Evolutionary conservation across 2,113 vertebrate species (phyloP).

Genomic region (Leucoraja erinaceus): DNA sequence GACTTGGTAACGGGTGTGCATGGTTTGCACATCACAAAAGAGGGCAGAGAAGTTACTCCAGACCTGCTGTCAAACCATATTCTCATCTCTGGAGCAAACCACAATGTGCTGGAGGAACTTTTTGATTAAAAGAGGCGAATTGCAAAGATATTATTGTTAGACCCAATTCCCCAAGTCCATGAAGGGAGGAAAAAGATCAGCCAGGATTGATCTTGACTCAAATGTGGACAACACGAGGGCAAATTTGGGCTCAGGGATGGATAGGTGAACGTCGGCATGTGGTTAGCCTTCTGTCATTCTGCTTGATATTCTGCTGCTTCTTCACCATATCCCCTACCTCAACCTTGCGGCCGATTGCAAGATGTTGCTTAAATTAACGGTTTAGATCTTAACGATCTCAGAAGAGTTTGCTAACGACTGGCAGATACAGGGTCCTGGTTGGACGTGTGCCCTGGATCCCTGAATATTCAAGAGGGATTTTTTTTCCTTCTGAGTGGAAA

Average conservation of each 20-base stretch:
- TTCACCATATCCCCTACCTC: not conserved
- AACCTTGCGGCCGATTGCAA: not conserved
- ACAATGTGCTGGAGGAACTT: no score
- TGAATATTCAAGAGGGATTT: not conserved
- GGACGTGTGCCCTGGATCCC: not conserved
- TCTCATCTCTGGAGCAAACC: not conserved
- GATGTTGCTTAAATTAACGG: not conserved
- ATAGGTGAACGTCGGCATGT: not conserved
- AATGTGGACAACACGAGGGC: not conserved
- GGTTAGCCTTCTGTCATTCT: not conserved
- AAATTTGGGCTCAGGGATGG: not conserved
- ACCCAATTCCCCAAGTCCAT: not conserved
- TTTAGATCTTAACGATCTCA: no score
- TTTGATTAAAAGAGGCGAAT: not conserved
- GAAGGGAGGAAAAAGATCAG: not conserved
- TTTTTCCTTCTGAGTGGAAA: not conserved
- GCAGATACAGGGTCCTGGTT: not conserved
- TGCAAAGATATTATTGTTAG: not conserved
- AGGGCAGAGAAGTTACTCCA: not conserved
- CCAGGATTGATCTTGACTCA: not conserved
- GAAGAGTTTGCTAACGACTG: no score
- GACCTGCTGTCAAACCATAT: not conserved
- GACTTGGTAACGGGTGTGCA: not conserved
- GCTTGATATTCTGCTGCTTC: not conserved
- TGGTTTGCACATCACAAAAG: not conserved